Conservation (phyloP, 2,888 invertebrate species). For the Drosophila flavopinicola region DNA sequence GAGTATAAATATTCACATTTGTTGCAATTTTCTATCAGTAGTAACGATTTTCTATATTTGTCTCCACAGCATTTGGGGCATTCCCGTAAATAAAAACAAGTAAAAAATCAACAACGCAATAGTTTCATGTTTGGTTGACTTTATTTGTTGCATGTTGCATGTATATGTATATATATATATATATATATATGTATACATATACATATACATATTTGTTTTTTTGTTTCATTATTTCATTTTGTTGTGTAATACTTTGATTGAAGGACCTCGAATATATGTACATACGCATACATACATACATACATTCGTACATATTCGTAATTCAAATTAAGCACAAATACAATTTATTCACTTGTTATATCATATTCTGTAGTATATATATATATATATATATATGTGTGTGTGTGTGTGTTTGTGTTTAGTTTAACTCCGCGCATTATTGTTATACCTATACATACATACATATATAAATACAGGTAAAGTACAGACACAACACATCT, state of each 20-base stretch:
- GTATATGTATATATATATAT: constrained; percentile 54
- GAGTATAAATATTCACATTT: too few species aligned
- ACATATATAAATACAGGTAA: constrained; percentile 49
- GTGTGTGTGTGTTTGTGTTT: constrained; percentile 23
- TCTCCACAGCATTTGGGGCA: not conserved
- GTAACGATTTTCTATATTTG: too few species aligned
- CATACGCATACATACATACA: constrained; percentile 34
- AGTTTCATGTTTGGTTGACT: constrained; percentile 65
- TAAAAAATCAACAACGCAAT: constrained; percentile 15
- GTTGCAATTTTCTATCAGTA: too few species aligned
- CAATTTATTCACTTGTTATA: constrained; percentile 42
- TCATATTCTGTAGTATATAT: constrained; percentile 22
- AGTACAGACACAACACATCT: constrained; percentile 10
- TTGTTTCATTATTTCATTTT: constrained; percentile 12
- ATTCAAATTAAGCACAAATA: constrained; percentile 73
- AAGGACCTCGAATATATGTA: constrained; percentile 72
- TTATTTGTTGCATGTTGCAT: constrained; percentile 63
- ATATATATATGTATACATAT: constrained; percentile 32
- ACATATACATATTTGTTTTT: constrained; percentile 2
- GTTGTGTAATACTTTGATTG: constrained; percentile 77
- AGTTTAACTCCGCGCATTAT: constrained; percentile 28
- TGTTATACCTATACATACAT: constrained; percentile 38
- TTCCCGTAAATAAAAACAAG: not conserved
- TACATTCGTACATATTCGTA: constrained; percentile 43
- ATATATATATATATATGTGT: constrained; percentile 12